Evolutionary conservation across 2,797 vertebrate species (phyloP), one percentile per base, ranked within the genome.

Genomic region (Adrianichthys oophorus): DNA sequence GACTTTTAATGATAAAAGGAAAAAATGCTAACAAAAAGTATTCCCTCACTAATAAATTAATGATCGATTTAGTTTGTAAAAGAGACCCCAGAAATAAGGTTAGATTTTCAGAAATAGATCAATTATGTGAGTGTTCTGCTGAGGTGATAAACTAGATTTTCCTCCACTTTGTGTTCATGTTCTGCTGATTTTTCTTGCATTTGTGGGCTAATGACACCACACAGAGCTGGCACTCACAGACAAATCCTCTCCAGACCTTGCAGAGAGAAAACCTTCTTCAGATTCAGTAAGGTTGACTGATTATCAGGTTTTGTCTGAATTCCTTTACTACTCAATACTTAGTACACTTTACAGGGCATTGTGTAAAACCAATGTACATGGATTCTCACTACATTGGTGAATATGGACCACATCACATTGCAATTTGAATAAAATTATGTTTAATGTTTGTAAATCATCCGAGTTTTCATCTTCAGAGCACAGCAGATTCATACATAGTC

Each of bases 151-250:
- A 65, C 79, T 59, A 64, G 62, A 79, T 79, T 76, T 65, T 48
- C 74, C 71, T 70, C 70, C 54, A 56, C 56, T 72, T 21, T 64
- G 7, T 26, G 45, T 64, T 61, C 63, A 29, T 67, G 76, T 76
- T 87, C 58, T 75, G 80, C 68, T 83, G 76, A 84, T 84, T 79
- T 13, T 82, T 71, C 79, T 71, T 77, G 65, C 65, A 76, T 84
- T 78, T 75, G 2, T 21, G 68, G 75, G 72, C 73, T 81, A 74
- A 84, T 86, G 63, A 78, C 71, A 64, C 76, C 70, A 81, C 68
- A 67, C 75, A 59, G 71, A 79, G 66, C 52, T 56, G 83, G 62
- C 78, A 62, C 68, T 78, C 63, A 7, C 72, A 56, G 70, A 78
- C 62, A 59, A 78, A 78, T 70, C 61, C 63, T 77, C 59, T 72